A percentile compares a stretch with the other conserved stretches of the same genome.
Conservation (phyloP, 35 echinoderm and acorn worm species). For the Ophiothrix spiculata region DNA sequence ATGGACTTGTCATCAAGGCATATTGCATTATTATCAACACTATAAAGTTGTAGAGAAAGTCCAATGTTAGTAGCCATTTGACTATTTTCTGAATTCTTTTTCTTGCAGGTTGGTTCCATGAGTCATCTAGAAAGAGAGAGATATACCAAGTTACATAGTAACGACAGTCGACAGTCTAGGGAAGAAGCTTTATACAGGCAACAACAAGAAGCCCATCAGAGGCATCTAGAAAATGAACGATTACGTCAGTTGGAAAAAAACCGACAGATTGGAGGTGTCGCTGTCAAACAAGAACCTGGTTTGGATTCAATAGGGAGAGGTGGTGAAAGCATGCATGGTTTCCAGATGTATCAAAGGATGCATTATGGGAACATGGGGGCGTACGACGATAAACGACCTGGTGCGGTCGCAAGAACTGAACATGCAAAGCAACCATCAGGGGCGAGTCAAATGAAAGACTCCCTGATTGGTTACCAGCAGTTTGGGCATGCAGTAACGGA, state of each 20-base stretch:
- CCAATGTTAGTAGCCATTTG: too few species aligned
- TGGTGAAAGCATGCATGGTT: conserved; percentile 37
- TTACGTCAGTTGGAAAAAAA: conserved; percentile 21
- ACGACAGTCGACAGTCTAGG: background rate
- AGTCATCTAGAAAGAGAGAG: conserved; percentile 34
- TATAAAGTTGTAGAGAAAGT: too few species aligned
- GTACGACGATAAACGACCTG: conserved; percentile 69
- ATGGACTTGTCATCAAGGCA: too few species aligned
- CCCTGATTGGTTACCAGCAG: conserved; percentile 81
- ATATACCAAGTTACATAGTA: conserved; percentile 17
- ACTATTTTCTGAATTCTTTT: background rate
- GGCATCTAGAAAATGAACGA: conserved; percentile 6
- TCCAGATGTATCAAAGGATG: conserved; percentile 70
- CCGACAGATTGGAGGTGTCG: background rate
- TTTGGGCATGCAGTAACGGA: conserved; percentile 78
- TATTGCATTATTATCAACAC: too few species aligned
- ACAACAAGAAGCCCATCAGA: background rate
- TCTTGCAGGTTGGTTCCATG: conserved; percentile 14
- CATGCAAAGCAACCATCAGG: conserved; percentile 59
- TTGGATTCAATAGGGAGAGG: background rate
- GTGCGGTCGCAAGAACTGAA: conserved; percentile 71
- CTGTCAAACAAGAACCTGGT: conserved; percentile 11
- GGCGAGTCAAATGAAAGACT: conserved; percentile 59
- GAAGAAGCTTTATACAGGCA: conserved; percentile 11
- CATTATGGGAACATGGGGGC: conserved; percentile 44